Conservation (phyloP, 2,797 vertebrate genomes). For the Falco rusticolus region DNA sequence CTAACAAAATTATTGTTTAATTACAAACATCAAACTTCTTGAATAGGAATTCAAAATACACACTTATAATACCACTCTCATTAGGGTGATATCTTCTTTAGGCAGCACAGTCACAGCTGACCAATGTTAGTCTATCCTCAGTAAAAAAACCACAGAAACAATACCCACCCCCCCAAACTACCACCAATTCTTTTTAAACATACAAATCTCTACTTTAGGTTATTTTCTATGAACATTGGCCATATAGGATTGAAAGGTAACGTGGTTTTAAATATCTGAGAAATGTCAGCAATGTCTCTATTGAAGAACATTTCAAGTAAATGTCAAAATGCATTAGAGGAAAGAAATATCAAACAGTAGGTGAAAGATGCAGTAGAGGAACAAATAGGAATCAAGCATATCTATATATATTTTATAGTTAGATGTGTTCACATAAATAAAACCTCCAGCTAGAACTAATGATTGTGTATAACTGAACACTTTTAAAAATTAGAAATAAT, state of each 20-base stretch:
- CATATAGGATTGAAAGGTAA: neutral
- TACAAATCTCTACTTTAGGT: neutral
- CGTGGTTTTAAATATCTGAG: neutral
- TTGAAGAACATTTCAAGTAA: neutral
- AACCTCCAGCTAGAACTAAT: neutral
- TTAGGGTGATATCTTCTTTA: neutral
- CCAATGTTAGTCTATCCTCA: neutral
- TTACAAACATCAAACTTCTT: neutral
- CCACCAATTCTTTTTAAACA: neutral
- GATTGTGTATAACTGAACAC: neutral
- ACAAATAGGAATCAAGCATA: neutral
- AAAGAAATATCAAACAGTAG: neutral
- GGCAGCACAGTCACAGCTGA: neutral
- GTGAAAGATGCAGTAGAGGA: neutral
- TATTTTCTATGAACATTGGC: neutral
- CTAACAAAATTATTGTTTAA: neutral
- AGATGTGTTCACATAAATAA: neutral
- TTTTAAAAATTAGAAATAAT: neutral
- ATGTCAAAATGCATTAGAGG: neutral
- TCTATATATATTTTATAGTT: neutral
- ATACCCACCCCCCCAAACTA: accelerated
- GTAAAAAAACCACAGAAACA: neutral
- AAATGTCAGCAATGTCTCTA: neutral
- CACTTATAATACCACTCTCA: neutral
- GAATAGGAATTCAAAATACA: neutral